phyloP scores from a whole-genome alignment of 2,888 invertebrate genomes.

The Drosophila lacicola region DNA sequence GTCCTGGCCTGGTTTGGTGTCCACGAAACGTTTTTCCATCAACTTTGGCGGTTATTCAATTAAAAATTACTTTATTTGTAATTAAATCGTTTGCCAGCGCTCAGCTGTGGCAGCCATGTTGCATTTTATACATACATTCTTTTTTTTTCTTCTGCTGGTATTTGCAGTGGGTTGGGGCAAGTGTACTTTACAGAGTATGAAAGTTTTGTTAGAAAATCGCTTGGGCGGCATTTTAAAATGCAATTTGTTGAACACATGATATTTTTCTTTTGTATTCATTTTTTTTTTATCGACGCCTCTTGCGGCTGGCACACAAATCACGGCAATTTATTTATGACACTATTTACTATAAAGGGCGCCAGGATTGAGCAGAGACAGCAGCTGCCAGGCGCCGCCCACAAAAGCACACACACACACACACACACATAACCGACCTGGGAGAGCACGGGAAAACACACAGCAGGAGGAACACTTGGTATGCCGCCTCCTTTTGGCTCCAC shows the following conservation, averaged over 20 bases:
- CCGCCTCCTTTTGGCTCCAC: slow-evolving; percentile 37
- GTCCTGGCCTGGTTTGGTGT: slow-evolving; percentile 12
- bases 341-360: slow-evolving; percentile 63
- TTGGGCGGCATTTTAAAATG: slow-evolving; percentile 71
- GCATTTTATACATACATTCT: slow-evolving; percentile 19
- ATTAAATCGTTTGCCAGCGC: slow-evolving; percentile 78
- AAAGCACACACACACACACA: slow-evolving; percentile 26
- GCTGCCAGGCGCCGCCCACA: slow-evolving; percentile 47
- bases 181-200: slow-evolving; percentile 33
- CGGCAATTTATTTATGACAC: slow-evolving; percentile 79
- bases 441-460: not conserved
- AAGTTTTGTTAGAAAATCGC: slow-evolving; percentile 66
- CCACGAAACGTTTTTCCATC: slow-evolving; percentile 62
- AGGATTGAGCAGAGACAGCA: slow-evolving; percentile 46
- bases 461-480: slow-evolving; percentile 18
- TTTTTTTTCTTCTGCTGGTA: slow-evolving; percentile 6
- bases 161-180: slow-evolving; percentile 9
- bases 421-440: slow-evolving; percentile 22
- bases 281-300: slow-evolving; percentile 49
- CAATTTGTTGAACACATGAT: slow-evolving; percentile 64
- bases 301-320: slow-evolving; percentile 68
- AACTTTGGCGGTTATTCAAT: slow-evolving; percentile 82
- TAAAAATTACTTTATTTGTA: slow-evolving; percentile 84
- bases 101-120: slow-evolving; percentile 47
- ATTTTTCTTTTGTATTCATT: slow-evolving; percentile 16